Base-by-base conservation (phyloP, 2,888 invertebrate species). In the Hoplodrina blanda region DNA sequence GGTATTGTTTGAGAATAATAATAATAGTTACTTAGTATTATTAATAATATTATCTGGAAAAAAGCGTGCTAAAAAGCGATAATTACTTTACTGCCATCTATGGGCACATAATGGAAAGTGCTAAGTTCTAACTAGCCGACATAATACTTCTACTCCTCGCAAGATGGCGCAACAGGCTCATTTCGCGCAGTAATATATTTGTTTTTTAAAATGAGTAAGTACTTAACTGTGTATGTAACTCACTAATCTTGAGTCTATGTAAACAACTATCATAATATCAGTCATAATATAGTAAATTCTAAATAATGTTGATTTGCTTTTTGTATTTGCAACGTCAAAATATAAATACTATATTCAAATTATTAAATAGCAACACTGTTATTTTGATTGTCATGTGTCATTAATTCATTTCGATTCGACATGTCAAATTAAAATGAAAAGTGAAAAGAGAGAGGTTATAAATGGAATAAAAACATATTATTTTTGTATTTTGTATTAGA, bases 371-470 rank as follows among this genome's bases (percentile, higher is more conserved):
- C 70, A 78, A 82, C 82, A 75, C 65, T 57, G 11, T 13, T 62
- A 5, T 54, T 62, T 13, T 57, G 44, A 70, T 59, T 81, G 82
- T 81, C 69, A 57, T 8, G 50, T 74, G 64, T 65, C 72, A 44
- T 44, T 44, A 0, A 15, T 46, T 46, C n/a, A n/a, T n/a, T n/a
- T n/a, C n/a, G n/a, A n/a, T n/a, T 46, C 46, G 46, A 17, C 4
- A 46, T 46, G 46, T 46, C 46, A 46, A 46, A 46, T 46, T 5
- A 75, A 46, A 82, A 78, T 74, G 63, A 56, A 44, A 73, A n/a
- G 11, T 74, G 63, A 56, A 44, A 73, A n/a, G 11, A 25, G 11
- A 67, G 67, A 83, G 86, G 87, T 88, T 87, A 85, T 71, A 61
- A 78, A 17, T 44, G 60, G 19, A 59, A 46, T 49, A 30, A 11